Base-by-base conservation (phyloP, 2,113 vertebrate species). In the Myiagra hebetior region DNA sequence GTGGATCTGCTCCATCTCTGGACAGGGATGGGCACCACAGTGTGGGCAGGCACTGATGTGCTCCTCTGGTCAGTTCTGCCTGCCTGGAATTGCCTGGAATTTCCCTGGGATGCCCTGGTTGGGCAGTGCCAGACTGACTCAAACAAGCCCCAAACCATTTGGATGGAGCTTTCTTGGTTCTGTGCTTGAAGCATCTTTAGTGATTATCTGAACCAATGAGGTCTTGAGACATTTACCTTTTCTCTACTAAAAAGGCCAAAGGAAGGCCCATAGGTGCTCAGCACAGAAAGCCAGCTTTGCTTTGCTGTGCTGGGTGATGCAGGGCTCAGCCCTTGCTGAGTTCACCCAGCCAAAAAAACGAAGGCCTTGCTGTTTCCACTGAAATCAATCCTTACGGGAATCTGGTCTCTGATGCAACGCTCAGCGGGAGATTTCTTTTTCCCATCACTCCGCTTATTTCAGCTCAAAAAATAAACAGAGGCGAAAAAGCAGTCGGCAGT, bases 401-500 rank as follows among this genome's bases (percentile, higher is more conserved):
- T 91, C 87, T 33, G 35, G 18, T 57, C 42, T 93, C 91, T 83
- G 91, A 91, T 79, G 94, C 63, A 94, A 83, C 0, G 1, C 94
- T 73, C 78, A 1, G 37, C 93, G 77, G 89, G 91, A 91, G 81
- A 30, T 65, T 85, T 85, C 85, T 92, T 89, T 92, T 93, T 78
- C 94, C 77, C 84, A 97, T 91, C 85, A 23, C 62, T 68, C 74
- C 9, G 59, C 92, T 92, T 65, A 65, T 88, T 97, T 80, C 86
- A 77, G 85, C 87, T 87, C 2, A 3, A 79, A 89, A 95, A 91
- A 95, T 79, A 97, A 96, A 93, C 91, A 83, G 91, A 56, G 79
- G 72, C 4, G 0, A 77, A 65, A 85, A 91, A 95, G 91, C 59
- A 82, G 39, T 0, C 81, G 86, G 37, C 86, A 88, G 80, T 85